phyloP scores from a whole-genome alignment of 2,888 invertebrate species.

The Heliconius ismenius region DNA sequence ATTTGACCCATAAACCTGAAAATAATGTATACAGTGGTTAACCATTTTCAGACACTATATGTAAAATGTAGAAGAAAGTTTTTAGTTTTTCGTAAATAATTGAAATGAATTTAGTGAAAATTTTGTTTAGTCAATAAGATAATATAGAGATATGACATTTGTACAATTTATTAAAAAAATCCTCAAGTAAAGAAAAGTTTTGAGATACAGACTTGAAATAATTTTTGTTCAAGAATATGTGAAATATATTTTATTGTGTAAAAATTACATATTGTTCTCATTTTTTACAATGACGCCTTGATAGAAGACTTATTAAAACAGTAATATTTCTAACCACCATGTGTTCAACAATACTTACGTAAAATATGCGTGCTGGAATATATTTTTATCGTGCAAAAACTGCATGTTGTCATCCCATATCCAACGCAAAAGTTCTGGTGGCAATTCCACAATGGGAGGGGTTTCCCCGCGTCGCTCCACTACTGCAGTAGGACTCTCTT shows the following conservation, averaged over 20 bases:
- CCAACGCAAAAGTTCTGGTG: conserved; percentile 94
- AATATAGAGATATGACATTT: no score
- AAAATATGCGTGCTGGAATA: conserved; percentile 97
- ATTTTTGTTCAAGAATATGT: no score
- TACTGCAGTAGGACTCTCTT: conserved; percentile 57
- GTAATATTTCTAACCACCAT: not conserved
- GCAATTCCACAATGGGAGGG: conserved; percentile 77
- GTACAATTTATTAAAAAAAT: no score
- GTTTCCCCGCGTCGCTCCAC: conserved; percentile 54
- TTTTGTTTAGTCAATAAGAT: not conserved
- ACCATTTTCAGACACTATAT: not conserved
- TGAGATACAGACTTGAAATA: no score
- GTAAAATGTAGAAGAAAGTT: not conserved
- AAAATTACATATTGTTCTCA: not conserved
- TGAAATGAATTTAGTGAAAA: not conserved
- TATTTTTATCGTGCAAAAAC: conserved; percentile 96
- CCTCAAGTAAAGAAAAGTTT: no score
- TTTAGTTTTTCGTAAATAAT: no score
- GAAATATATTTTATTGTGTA: no score
- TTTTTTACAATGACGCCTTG: not conserved
- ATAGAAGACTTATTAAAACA: not conserved
- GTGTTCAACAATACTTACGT: conserved; percentile 83
- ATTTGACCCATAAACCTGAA: conserved; percentile 97
- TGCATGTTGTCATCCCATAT: conserved; percentile 99
- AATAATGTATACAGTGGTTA: not conserved